Evolutionary conservation across 2,113 vertebrate genomes (phyloP), one percentile per base, ranked within the genome.

Genomic region (Cervus canadensis): DNA sequence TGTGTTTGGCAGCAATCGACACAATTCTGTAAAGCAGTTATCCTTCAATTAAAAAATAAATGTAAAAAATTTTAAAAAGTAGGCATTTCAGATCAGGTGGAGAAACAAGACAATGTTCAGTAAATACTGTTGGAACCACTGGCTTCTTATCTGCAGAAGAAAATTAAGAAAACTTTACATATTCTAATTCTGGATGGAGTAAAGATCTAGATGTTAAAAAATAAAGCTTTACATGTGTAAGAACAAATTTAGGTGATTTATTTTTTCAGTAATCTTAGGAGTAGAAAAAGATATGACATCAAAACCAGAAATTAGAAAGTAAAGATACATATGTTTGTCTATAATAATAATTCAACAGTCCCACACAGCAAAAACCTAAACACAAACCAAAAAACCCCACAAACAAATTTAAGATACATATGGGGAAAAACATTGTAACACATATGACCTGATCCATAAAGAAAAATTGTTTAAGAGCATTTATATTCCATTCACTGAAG

Each of bases 301-400:
- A 79, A 89, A 97, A 82, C 54, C 82, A 67, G 45, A 95, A 91
- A 78, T 89, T 50, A 87, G 54, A 93, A 82, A 89, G 36, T 86
- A 82, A 87, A 97, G 40, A 45, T 43, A 26, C 36, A 64, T 57
- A 64, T 36, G 4, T 92, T 85, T 94, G 33, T 84, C 33, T 85
- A 19, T 11, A 33, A 28, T 87, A 74, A 64, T 82, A 87, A 94
- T 60, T 94, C 30, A 86, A 0, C 2, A 82, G 6, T 90, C 26
- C 23, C 52, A 12, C 82, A 64, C 7, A 93, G 60, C 26, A 92
- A 52, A 90, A 60, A 40, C 11, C 6, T 54, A 83, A 83, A 56
- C 33, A 83, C 50, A 90, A 33, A 54, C 17, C 15, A 54, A 56
- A 83, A 83, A 56, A 7, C 28, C 28, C 21, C 17, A 33, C 23